phyloP scores from a whole-genome alignment of 2,113 vertebrate genomes.

The Tylochromis polylepis region DNA sequence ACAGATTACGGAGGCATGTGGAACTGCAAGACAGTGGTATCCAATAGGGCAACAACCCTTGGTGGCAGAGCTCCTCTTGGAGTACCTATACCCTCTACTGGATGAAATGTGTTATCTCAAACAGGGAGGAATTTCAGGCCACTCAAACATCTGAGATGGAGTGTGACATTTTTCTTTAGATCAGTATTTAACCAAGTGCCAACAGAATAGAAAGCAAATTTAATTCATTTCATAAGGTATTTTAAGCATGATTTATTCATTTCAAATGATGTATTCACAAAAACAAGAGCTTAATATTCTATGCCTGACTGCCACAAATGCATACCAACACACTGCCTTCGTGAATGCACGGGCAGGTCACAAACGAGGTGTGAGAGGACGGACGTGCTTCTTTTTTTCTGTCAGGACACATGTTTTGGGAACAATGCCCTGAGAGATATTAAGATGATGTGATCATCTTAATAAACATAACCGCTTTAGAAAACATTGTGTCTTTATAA shows the following conservation, averaged over 20 bases:
- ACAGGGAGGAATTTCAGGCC: not conserved
- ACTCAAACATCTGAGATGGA: not conserved
- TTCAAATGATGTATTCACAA: not conserved
- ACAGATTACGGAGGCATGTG: not conserved
- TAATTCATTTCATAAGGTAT: not conserved
- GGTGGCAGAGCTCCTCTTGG: constrained; percentile 12
- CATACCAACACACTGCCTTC: not conserved
- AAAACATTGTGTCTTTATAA: not conserved
- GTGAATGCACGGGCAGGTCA: not conserved
- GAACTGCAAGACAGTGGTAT: not conserved
- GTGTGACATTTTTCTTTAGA: not conserved
- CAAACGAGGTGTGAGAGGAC: not conserved
- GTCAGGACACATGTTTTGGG: not conserved
- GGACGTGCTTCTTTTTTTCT: not conserved
- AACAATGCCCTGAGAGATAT: no score
- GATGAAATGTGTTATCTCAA: constrained; percentile 38
- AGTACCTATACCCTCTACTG: constrained; percentile 71
- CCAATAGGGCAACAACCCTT: not conserved
- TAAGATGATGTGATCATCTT: not conserved
- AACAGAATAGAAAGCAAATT: not conserved
- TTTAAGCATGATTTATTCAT: not conserved
- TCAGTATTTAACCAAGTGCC: not conserved
- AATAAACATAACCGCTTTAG: not conserved
- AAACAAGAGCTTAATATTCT: not conserved
- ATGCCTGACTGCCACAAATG: not conserved